Conservation (phyloP, 2,888 invertebrate species). For the Calameuta filiformis region DNA sequence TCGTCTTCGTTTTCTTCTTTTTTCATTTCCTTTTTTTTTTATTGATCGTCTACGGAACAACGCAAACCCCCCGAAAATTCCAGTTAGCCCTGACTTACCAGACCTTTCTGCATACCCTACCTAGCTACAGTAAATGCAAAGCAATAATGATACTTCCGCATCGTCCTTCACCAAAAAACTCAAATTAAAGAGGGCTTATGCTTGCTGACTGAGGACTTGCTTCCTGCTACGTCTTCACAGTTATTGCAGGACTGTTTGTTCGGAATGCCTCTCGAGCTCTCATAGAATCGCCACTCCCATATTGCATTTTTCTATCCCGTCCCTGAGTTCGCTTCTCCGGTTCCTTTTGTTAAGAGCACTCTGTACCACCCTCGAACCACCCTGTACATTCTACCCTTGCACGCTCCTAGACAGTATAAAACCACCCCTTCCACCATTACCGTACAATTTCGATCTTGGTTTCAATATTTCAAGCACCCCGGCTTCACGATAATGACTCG, state of each 20-base stretch:
- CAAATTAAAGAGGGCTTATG: constrained; percentile 15
- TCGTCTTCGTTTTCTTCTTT: too few species aligned
- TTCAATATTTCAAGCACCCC: neutral
- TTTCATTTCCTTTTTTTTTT: too few species aligned
- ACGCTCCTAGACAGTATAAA: neutral
- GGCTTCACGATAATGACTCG: neutral
- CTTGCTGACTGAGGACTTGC: constrained; percentile 18
- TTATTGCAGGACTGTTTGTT: constrained; percentile 26
- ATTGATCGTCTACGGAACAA: too few species aligned
- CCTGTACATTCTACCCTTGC: neutral
- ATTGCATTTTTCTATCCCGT: constrained; percentile 23
- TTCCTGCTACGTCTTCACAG: constrained; percentile 25
- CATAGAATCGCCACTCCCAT: constrained; percentile 16
- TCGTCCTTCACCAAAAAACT: neutral
- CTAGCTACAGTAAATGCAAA: constrained; percentile 20
- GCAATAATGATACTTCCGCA: constrained; percentile 26
- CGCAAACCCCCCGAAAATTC: too few species aligned
- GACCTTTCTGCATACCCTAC: too few species aligned
- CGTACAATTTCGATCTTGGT: neutral
- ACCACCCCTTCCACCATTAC: neutral
- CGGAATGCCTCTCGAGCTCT: neutral
- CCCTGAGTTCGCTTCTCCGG: neutral
- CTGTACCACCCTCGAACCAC: too few species aligned
- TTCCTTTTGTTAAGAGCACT: constrained; percentile 8
- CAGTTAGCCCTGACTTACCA: too few species aligned